phyloP scores from a whole-genome alignment of 2,888 invertebrate species.

The Trisateles emortualis region DNA sequence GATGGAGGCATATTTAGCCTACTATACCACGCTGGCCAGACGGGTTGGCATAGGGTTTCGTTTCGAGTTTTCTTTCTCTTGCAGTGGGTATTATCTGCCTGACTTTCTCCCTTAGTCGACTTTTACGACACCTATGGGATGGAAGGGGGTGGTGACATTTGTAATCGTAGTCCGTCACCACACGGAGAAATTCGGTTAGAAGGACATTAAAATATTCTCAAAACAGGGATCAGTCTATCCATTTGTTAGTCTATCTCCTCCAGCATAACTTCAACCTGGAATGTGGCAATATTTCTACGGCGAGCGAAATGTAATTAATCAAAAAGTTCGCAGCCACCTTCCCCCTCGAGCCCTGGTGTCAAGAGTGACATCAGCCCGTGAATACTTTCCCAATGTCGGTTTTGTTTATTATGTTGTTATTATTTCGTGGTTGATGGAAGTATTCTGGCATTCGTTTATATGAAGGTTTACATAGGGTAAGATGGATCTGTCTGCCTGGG shows the following conservation, averaged over 20 bases:
- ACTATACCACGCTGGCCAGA: no score
- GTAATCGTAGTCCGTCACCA: no score
- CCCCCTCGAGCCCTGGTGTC: conserved; percentile 42
- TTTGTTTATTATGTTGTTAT: conserved; percentile 33
- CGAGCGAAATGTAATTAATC: conserved; percentile 84
- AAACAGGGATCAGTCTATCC: conserved; percentile 34
- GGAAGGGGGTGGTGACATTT: no score
- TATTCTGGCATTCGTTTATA: conserved; percentile 7
- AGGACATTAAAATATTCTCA: no score
- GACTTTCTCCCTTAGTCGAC: no score
- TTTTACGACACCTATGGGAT: no score
- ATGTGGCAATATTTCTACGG: conserved; percentile 78
- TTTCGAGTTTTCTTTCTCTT: no score
- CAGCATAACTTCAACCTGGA: conserved; percentile 76
- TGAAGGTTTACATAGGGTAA: neutral
- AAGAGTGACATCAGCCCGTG: conserved; percentile 50
- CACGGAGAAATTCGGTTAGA: neutral
- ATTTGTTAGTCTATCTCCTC: conserved; percentile 50
- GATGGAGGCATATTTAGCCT: no score
- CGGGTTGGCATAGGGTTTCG: no score
- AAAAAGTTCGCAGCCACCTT: conserved; percentile 77
- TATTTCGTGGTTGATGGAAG: conserved; percentile 24
- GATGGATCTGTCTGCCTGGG: neutral
- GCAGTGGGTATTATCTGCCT: no score
- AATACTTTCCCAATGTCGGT: conserved; percentile 48